Base-by-base conservation (phyloP, 2,113 vertebrate genomes). In the Muscicapa adusta region DNA sequence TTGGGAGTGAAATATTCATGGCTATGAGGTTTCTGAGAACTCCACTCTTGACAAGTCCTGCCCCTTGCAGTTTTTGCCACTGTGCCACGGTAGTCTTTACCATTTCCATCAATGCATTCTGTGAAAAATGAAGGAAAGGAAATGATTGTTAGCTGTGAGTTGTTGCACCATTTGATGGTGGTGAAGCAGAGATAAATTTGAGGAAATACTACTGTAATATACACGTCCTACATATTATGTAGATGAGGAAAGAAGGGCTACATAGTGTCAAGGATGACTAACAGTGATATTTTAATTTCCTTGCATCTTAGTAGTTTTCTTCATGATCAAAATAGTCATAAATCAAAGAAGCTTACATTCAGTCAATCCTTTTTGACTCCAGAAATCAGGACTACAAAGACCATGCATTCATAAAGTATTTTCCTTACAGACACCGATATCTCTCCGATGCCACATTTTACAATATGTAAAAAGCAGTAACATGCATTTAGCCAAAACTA, bases 1-100 rank as follows among this genome's bases (percentile, higher is more conserved):
- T 19, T 4, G 11, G 98, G 98, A 48, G 98, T 99, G 97, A 99
- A 99, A 83, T 96, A 98, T 26, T 26, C 92, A 2, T 99, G 98
- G 10, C 1, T 25, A 40, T 99, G 99, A 33, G 99, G 99, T 18
- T 8, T 97, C 91, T 99, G 98, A 31, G 98, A 95, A 8, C 88
- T 97, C 99, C 99, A 99, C 3, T 81, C 97, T 96, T 99, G 99
- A 93, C 99, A 99, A 8, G 97, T 98, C 33, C 97, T 97, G 2
- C 98, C 99, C 1, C 58, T 40, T 3, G 38, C 40, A 3, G 99
- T 99, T 88, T 96, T 98, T 19, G 99, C 98, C 54, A 91, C 97
- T 11, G 98, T 97, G 54, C 99, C 99, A 33, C 98, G 98, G 81
- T 99, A 99, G 2, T 91, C 88, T 19, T 31, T 93, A 14, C 99